Percentiles rank a stretch among this genome's conserved stretches.
Conservation (phyloP, 2,888 invertebrate genomes). For the Synanthedon tipuliformis region DNA sequence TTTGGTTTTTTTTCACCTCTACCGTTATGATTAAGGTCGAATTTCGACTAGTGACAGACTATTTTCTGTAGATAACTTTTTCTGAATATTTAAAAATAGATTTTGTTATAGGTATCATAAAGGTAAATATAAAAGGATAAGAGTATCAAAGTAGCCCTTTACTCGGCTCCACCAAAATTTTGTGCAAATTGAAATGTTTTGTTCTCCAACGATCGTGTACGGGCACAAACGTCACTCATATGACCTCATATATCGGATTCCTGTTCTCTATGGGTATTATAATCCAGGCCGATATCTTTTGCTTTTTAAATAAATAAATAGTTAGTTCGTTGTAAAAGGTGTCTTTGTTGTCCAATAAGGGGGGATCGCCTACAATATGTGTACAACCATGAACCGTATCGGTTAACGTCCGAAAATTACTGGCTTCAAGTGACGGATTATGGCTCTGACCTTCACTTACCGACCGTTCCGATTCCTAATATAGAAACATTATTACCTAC, state of each 20-base stretch:
- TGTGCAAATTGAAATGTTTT: too few species aligned
- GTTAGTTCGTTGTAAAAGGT: not conserved
- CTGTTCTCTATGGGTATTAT: not conserved
- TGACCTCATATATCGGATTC: too few species aligned
- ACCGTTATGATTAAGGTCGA: too few species aligned
- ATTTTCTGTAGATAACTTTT: not conserved
- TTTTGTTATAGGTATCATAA: too few species aligned
- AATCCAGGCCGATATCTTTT: not conserved
- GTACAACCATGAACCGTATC: constrained; percentile 38
- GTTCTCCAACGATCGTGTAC: too few species aligned
- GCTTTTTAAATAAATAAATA: too few species aligned
- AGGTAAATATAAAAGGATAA: too few species aligned
- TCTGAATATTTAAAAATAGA: not conserved
- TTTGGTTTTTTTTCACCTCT: too few species aligned
- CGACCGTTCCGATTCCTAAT: constrained; percentile 4
- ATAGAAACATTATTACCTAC: not conserved
- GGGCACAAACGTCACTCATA: too few species aligned
- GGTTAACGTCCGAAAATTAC: constrained; percentile 46
- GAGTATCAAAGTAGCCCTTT: too few species aligned
- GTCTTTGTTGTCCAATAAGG: not conserved
- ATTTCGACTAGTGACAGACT: too few species aligned
- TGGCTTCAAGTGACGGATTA: constrained; percentile 27
- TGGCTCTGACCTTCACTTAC: constrained; percentile 29
- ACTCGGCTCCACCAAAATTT: too few species aligned
- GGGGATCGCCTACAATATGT: constrained; percentile 6